Conservation (phyloP, 2,113 vertebrate species). For the Archilochus colubris region DNA sequence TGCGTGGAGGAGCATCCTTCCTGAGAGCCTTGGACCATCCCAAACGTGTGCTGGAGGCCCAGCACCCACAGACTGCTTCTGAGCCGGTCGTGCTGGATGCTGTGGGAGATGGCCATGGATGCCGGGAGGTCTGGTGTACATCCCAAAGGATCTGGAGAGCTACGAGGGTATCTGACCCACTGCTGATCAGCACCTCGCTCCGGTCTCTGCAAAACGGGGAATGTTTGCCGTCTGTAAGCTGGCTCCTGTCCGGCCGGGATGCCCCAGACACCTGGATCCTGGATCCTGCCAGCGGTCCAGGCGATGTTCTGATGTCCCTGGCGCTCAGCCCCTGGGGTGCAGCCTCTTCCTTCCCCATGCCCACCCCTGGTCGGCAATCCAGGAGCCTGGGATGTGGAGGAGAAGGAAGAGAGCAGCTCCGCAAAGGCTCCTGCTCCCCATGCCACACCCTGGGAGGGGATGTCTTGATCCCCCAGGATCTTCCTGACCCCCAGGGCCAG, state of each 20-base stretch:
- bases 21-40: background rate
- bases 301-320: background rate
- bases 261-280: background rate
- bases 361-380: fast-evolving
- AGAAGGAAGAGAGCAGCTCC: too few species aligned
- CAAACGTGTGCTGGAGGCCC: fast-evolving
- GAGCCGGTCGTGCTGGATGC: background rate
- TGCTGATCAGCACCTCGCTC: fast-evolving
- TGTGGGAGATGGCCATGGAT: background rate
- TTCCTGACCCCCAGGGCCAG: too few species aligned
- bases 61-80: background rate
- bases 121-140: background rate
- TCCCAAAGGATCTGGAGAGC: background rate
- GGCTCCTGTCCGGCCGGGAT: background rate
- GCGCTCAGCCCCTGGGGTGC: background rate
- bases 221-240: background rate
- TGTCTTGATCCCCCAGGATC: too few species aligned
- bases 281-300: background rate
- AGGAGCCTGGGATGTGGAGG: background rate
- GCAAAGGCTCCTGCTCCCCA: background rate
- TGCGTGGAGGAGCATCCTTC: background rate
- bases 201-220: background rate
- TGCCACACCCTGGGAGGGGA: background rate
- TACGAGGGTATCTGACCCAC: background rate
- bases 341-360: background rate